These are phyloP conservation scores for Nemotelus pantherinus DNA, from an alignment of 2,888 invertebrate species.

Conservation along the genomic window DNA sequence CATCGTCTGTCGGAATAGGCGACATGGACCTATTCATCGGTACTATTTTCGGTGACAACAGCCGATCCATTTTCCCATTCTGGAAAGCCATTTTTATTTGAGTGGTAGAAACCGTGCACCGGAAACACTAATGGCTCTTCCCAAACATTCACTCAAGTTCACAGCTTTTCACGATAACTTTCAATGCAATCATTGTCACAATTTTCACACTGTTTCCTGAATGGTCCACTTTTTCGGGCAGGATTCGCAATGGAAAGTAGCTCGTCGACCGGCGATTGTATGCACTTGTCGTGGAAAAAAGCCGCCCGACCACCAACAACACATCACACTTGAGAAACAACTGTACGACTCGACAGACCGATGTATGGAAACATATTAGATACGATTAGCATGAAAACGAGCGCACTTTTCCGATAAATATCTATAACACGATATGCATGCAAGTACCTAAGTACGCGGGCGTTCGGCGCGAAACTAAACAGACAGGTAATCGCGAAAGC, in stretches of 20 bases:
- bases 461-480: constrained; percentile 32
- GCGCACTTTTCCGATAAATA: constrained; percentile 31
- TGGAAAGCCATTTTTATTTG: constrained; percentile 18
- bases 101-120: neutral
- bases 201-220: neutral
- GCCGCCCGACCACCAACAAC: neutral
- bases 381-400: constrained; percentile 34
- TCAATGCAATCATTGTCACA: neutral
- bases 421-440: constrained; percentile 21
- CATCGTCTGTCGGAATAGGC: constrained; percentile 45
- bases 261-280: too few species aligned
- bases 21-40: constrained; percentile 45
- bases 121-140: neutral
- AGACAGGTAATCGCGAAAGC: constrained; percentile 36
- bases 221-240: neutral
- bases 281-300: too few species aligned
- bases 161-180: neutral
- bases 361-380: neutral
- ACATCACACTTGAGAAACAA: constrained; percentile 1
- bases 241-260: too few species aligned
- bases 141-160: too few species aligned
- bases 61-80: constrained; percentile 43
- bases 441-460: constrained; percentile 21
- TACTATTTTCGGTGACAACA: constrained; percentile 43
- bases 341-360: neutral